Conservation (phyloP, 2,888 invertebrate genomes). For the Rhimphoctona megacephalus region DNA sequence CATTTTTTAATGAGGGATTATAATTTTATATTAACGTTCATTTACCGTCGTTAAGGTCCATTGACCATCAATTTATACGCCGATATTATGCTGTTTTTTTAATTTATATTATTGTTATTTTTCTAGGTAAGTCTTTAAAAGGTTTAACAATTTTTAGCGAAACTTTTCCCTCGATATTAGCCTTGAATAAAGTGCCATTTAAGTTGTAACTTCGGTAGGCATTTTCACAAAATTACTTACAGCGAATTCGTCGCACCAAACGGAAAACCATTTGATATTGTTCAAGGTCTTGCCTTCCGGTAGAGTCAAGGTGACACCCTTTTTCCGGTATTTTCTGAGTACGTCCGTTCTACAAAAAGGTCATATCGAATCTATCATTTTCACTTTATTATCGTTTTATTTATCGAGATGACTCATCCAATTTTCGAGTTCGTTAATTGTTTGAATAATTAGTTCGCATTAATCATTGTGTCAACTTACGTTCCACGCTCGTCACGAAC, state of each 20-base stretch:
- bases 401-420: conserved; percentile 16
- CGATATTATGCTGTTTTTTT: no score
- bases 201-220: background rate
- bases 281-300: conserved; percentile 94
- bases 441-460: conserved; percentile 27
- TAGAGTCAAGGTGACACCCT: conserved; percentile 93
- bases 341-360: conserved; percentile 87
- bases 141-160: no score
- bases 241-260: conserved; percentile 96
- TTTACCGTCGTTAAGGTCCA: no score
- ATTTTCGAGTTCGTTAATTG: background rate
- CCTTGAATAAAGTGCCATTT: no score
- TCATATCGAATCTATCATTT: conserved; percentile 35
- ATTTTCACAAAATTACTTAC: conserved; percentile 86
- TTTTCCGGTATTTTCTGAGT: conserved; percentile 92
- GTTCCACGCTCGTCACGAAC: conserved; percentile 93
- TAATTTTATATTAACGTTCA: no score
- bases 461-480: conserved; percentile 82
- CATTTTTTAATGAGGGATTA: no score
- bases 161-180: background rate
- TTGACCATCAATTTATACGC: no score
- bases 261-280: conserved; percentile 94
- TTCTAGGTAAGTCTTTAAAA: background rate
- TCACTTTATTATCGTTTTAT: background rate
- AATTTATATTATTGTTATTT: no score